Percentiles rank a stretch among this genome's conserved stretches.
Evolutionary conservation across 2,797 vertebrate genomes (phyloP).

Genomic region (Pseudochirops corinnae): DNA sequence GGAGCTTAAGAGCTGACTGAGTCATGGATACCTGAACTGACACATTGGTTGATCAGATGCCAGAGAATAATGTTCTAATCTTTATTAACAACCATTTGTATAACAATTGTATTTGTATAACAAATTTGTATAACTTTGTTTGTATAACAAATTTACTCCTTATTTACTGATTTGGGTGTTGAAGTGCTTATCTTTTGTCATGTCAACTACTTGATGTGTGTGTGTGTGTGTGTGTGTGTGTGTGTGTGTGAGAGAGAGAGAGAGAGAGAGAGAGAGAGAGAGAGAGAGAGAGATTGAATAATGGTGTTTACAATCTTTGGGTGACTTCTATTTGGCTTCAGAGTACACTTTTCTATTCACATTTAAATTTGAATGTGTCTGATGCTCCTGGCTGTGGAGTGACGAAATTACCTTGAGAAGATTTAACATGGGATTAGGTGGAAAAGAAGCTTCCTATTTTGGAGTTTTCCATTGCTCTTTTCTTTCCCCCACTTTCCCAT

Average conservation of each 20-base stretch:
- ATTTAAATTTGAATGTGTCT: background rate
- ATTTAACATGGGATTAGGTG: background rate
- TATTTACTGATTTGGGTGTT: background rate
- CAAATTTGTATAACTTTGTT: too few relatives aligned
- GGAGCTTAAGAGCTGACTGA: background rate
- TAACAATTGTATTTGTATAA: background rate
- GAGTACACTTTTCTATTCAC: background rate
- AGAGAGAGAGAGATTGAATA: background rate
- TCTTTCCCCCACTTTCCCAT: background rate
- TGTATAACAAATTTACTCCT: conserved; percentile 1
- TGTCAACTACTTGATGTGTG: background rate
- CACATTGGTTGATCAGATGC: background rate
- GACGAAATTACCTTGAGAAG: background rate
- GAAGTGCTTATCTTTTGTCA: background rate
- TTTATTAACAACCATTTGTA: background rate
- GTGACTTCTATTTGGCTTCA: background rate
- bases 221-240: too few relatives aligned
- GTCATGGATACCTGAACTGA: background rate
- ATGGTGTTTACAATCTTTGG: background rate
- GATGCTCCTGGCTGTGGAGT: background rate
- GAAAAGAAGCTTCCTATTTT: background rate
- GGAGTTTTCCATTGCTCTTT: too few relatives aligned
- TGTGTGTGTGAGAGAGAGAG: too few relatives aligned
- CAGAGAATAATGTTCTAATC: background rate
- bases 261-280: too few relatives aligned